These are phyloP conservation scores for Melanostoma scalare DNA, from an alignment of 2,888 invertebrate genomes.

Conservation along the genomic window DNA sequence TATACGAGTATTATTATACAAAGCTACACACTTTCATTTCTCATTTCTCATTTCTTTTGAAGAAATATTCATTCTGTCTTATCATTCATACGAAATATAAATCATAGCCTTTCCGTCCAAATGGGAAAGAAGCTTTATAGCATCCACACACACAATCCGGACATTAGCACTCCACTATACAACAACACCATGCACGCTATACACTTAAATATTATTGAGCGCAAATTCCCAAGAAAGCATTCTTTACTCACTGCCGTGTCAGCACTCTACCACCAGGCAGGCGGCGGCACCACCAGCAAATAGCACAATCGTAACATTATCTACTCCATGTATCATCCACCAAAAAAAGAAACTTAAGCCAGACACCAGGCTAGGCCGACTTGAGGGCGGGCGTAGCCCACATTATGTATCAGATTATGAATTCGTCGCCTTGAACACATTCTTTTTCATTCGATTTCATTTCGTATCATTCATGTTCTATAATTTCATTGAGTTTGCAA, in stretches of 20 bases:
- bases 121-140: slow-evolving; percentile 51
- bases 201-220: slow-evolving; percentile 57
- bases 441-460: slow-evolving; percentile 59
- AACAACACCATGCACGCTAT: slow-evolving; percentile 50
- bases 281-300: not conserved
- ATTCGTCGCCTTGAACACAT: slow-evolving; percentile 49
- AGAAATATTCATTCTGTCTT: slow-evolving; percentile 58
- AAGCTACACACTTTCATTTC: slow-evolving; percentile 22
- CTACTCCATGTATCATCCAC: slow-evolving; percentile 34
- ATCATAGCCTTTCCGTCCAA: slow-evolving; percentile 61
- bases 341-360: not conserved
- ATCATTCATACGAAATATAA: slow-evolving; percentile 59
- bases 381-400: slow-evolving; percentile 23
- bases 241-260: slow-evolving; percentile 40
- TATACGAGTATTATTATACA: not conserved
- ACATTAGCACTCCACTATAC: slow-evolving; percentile 64
- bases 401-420: slow-evolving; percentile 59
- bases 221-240: slow-evolving; percentile 43
- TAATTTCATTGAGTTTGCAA: slow-evolving; percentile 51
- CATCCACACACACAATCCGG: slow-evolving; percentile 66
- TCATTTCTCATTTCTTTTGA: slow-evolving; percentile 19
- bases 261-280: slow-evolving; percentile 1
- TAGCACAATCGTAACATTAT: slow-evolving; percentile 22
- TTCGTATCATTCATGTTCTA: slow-evolving; percentile 47
- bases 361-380: not conserved